Conservation (phyloP, 2,797 vertebrate species). For the Oophaga sylvatica region DNA sequence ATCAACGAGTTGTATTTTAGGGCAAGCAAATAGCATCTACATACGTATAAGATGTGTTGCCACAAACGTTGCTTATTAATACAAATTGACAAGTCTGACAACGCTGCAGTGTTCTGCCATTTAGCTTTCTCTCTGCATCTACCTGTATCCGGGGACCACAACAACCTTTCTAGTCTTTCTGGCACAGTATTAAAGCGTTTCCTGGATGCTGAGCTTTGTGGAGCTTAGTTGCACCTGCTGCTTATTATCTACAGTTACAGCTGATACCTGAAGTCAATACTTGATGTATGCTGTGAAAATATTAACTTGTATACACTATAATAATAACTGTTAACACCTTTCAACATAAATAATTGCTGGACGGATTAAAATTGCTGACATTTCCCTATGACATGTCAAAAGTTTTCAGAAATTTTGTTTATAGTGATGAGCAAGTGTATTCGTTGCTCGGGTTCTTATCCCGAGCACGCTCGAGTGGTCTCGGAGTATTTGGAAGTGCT, state of each 20-base stretch:
- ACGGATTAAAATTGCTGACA: too few species aligned
- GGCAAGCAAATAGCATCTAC: not conserved
- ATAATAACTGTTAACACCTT: not conserved
- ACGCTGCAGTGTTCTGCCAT: too few species aligned
- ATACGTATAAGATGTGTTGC: not conserved
- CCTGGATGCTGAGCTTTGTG: conserved; percentile 14
- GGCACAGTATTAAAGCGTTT: not conserved
- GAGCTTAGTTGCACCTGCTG: conserved; percentile 44
- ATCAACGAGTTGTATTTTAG: too few species aligned
- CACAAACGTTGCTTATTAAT: not conserved
- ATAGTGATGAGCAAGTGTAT: too few species aligned
- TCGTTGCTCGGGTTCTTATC: too few species aligned
- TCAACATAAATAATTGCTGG: not conserved
- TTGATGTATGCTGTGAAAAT: not conserved
- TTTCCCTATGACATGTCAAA: too few species aligned
- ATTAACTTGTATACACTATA: not conserved
- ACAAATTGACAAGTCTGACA: not conserved
- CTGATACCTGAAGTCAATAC: conserved; percentile 1
- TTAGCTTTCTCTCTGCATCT: not conserved
- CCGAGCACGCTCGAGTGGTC: too few species aligned
- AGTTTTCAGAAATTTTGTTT: too few species aligned
- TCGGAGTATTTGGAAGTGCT: too few species aligned
- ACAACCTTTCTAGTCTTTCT: not conserved
- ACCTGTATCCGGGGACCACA: not conserved
- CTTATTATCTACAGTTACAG: conserved; percentile 19